Evolutionary conservation across 2,113 vertebrate genomes (phyloP), one percentile per base, ranked within the genome.

Genomic region (Odontophorus gujanensis): DNA sequence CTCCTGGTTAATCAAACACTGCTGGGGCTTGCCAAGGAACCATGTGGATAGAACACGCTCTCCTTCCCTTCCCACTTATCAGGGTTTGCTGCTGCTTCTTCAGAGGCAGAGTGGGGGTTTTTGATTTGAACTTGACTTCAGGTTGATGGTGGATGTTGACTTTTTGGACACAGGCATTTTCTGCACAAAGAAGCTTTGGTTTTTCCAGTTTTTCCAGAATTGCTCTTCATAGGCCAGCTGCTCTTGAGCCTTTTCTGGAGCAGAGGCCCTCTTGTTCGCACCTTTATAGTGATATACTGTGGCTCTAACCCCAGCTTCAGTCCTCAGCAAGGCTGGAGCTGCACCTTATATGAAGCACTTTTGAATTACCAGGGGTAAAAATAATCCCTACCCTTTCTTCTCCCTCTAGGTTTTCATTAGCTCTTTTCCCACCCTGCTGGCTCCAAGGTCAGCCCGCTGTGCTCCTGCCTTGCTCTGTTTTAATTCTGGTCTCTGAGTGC

Each of bases 1-100:
- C 80, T 95, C 82, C 77, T 4, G 18, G 82, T 96, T 95, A 91
- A 95, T 96, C 90, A 96, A 94, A 95, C 43, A 30, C n/a, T 19
- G 76, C 53, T 73, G 69, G 21, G 91, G 66, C 0, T 16, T 89
- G 76, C 93, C 94, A 95, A 95, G 66, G 53, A 92, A 34, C 89
- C 83, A 90, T 95, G 93, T 91, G 90, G 89, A 95, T 7, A 3
- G 89, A 86, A 91, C 7, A 3, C 9, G 81, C 79, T 59, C 40
- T 22, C 45, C 34, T 26, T 92, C 68, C 65, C 73, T 82, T 85
- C 47, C 73, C 62, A 84, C 25, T 89, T 90, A 71, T 43, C 63
- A 81, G 43, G 77, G 18, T 11, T 34, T 76, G 17, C 65, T 91
- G 73, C 62, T 88, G 61, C 76, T 93, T 88, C 92, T 95, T 91